A percentile compares a stretch with the other conserved stretches of the same genome.
phyloP scores from a whole-genome alignment of 2,113 vertebrate species.

The Andinoacara biseriatus region DNA sequence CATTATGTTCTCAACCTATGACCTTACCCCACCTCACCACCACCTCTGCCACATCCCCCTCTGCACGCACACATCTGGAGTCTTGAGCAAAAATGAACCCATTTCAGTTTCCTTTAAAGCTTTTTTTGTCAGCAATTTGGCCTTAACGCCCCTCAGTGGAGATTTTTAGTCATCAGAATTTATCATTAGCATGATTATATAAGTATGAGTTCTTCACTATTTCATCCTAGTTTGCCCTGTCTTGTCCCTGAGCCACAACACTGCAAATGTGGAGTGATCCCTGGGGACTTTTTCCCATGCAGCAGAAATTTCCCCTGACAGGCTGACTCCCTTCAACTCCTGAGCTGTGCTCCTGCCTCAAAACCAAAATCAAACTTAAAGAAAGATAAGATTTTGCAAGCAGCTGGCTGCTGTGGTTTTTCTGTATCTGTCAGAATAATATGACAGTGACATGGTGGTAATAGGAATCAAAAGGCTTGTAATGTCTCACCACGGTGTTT shows the following conservation, averaged over 20 bases:
- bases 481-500: slow-evolving; percentile 63
- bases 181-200: slow-evolving; percentile 68
- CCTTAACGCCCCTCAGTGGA: slow-evolving; percentile 12
- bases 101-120: slow-evolving; percentile 1
- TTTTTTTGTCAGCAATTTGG: slow-evolving; percentile 24
- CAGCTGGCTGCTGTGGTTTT: slow-evolving; percentile 65
- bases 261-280: slow-evolving; percentile 75
- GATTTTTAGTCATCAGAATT: slow-evolving; percentile 56
- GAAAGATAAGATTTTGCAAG: slow-evolving; percentile 64
- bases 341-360: slow-evolving; percentile 67
- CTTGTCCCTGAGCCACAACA: slow-evolving; percentile 66
- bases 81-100: not conserved
- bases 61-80: not conserved
- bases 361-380: slow-evolving; percentile 66
- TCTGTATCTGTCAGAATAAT: slow-evolving; percentile 72
- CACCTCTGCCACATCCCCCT: not conserved
- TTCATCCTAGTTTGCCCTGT: slow-evolving; percentile 56
- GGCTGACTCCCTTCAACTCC: slow-evolving; percentile 73
- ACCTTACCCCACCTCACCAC: slow-evolving; percentile 8
- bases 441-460: slow-evolving; percentile 73
- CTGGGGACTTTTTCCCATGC: slow-evolving; percentile 72
- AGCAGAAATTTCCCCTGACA: slow-evolving; percentile 78
- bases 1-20: slow-evolving; percentile 44
- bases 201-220: slow-evolving; percentile 65
- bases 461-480: slow-evolving; percentile 67